Evolutionary conservation across 1,140 invertebrate genomes (phyloP).

Genomic region (Lucilia cuprina): DNA sequence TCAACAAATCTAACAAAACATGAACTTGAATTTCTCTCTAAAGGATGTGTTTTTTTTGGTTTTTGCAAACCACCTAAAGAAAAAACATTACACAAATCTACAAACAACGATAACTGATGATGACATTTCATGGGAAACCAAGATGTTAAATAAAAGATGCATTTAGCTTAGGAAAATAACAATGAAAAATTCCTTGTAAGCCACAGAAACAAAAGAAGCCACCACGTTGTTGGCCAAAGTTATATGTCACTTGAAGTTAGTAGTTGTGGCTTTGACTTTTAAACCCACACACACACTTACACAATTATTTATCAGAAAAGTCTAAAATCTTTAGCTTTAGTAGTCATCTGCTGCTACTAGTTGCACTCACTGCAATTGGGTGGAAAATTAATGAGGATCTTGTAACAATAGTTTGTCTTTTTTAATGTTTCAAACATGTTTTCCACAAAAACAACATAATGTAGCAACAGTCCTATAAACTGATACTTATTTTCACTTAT

Average conservation of each 20-base stretch:
- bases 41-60: too few species aligned
- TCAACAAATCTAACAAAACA: not conserved
- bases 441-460: too few species aligned
- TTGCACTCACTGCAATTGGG: not conserved
- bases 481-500: not conserved
- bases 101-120: not conserved
- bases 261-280: not conserved
- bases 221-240: not conserved
- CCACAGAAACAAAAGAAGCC: not conserved
- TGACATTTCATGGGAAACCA: conserved; percentile 23
- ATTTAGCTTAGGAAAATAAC: not conserved
- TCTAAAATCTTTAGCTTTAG: not conserved
- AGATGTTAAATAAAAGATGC: not conserved
- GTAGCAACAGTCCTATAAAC: not conserved
- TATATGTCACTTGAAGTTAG: not conserved
- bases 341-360: not conserved
- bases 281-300: not conserved
- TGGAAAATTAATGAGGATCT: conserved; percentile 18
- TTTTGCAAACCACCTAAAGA: too few species aligned
- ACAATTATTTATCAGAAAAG: not conserved
- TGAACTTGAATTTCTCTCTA: not conserved
- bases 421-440: not conserved
- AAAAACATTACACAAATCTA: too few species aligned
- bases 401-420: not conserved
- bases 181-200: not conserved